phyloP scores from a whole-genome alignment of 2,888 invertebrate species.

The Dione vanillae region DNA sequence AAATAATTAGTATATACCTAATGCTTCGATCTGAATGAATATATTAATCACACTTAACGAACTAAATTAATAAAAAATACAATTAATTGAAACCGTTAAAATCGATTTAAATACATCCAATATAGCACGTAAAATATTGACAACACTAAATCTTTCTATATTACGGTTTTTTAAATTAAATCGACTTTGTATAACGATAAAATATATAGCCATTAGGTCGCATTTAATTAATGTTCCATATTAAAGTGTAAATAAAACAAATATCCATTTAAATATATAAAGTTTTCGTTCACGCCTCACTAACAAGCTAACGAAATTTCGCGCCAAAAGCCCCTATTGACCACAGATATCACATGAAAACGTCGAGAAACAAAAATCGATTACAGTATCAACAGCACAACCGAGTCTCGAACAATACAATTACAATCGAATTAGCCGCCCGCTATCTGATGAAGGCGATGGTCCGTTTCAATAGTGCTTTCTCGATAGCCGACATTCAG shows the following conservation, averaged over 20 bases:
- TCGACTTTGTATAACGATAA: conserved; percentile 15
- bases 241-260: conserved; percentile 4
- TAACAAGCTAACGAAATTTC: too few species aligned
- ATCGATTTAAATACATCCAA: conserved; percentile 32
- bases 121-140: conserved; percentile 35
- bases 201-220: conserved; percentile 12
- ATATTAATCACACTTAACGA: conserved; percentile 34
- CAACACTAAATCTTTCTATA: conserved; percentile 32
- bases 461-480: conserved; percentile 63
- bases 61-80: conserved; percentile 22
- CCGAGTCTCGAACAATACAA: conserved; percentile 52
- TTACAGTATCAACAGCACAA: conserved; percentile 39
- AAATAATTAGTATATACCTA: conserved; percentile 23
- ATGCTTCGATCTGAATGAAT: conserved; percentile 28
- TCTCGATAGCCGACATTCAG: conserved; percentile 56
- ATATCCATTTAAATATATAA: neutral
- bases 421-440: conserved; percentile 59
- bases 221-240: conserved; percentile 15
- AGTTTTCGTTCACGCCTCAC: neutral
- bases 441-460: conserved; percentile 57
- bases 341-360: neutral
- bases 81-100: conserved; percentile 38
- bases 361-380: conserved; percentile 16
- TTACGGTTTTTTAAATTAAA: conserved; percentile 23
- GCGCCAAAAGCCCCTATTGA: neutral